Conservation (phyloP, 2,888 invertebrate species). For the Phlogophora meticulosa region DNA sequence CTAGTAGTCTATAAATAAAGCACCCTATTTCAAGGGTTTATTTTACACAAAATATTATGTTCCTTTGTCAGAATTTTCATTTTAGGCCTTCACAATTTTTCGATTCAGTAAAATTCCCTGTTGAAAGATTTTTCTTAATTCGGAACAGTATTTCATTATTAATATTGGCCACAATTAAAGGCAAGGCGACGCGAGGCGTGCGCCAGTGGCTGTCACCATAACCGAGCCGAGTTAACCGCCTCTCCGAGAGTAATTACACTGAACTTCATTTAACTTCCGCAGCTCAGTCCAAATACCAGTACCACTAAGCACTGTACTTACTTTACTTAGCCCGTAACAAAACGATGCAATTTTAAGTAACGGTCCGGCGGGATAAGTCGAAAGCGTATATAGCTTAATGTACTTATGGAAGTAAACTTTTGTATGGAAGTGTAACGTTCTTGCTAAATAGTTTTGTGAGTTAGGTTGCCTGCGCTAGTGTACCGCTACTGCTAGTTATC, state of each 20-base stretch:
- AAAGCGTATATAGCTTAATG: slow-evolving; percentile 76
- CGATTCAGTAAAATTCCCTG: neutral
- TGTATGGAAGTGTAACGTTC: slow-evolving; percentile 57
- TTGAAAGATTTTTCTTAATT: slow-evolving; percentile 42
- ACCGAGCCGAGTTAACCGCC: slow-evolving; percentile 84
- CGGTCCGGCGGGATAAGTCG: slow-evolving; percentile 79
- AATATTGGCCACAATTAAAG: slow-evolving; percentile 79
- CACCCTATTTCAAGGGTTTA: slow-evolving; percentile 8
- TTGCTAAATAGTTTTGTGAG: slow-evolving; percentile 58
- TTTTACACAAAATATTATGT: slow-evolving; percentile 1
- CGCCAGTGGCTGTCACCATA: slow-evolving; percentile 82
- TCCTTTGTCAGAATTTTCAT: slow-evolving; percentile 2
- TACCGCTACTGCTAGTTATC: slow-evolving; percentile 11
- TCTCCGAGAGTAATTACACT: slow-evolving; percentile 88
- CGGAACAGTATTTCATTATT: slow-evolving; percentile 69
- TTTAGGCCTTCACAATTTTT: neutral
- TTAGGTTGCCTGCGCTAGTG: slow-evolving; percentile 34
- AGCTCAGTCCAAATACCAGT: slow-evolving; percentile 86
- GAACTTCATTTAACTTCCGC: slow-evolving; percentile 90
- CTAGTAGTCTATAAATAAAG: neutral
- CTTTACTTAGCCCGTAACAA: slow-evolving; percentile 86
- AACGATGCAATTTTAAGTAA: slow-evolving; percentile 88
- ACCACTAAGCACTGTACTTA: slow-evolving; percentile 87
- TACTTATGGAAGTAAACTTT: slow-evolving; percentile 70
- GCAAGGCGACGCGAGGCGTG: slow-evolving; percentile 68